Evolutionary conservation across 2,113 vertebrate genomes (phyloP).

Genomic region (Scomber scombrus): DNA sequence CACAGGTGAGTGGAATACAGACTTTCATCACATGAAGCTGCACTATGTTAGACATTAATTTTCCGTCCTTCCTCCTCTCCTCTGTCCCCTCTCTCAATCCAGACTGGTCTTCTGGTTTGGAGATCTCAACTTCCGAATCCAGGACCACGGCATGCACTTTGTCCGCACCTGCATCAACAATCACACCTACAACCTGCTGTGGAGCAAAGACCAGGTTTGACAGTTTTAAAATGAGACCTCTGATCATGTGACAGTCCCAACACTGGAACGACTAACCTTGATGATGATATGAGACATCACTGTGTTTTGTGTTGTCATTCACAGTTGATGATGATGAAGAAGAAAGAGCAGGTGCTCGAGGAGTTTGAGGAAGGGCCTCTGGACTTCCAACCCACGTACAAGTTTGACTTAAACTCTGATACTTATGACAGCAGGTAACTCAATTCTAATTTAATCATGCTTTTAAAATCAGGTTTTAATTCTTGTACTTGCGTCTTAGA

Average conservation of each 20-base stretch:
- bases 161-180: conserved; percentile 89
- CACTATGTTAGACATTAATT: too few relatives aligned
- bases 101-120: conserved; percentile 96
- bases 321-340: conserved; percentile 93
- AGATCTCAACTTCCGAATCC: conserved; percentile 96
- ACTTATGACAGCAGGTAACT: conserved; percentile 91
- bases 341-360: conserved; percentile 86
- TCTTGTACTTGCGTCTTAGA: not conserved
- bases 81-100: conserved; percentile 30
- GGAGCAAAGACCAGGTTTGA: conserved; percentile 96
- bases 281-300: not conserved
- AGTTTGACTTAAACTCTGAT: conserved; percentile 92
- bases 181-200: conserved; percentile 87
- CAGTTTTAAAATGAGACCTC: not conserved
- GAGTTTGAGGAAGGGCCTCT: conserved; percentile 94
- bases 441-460: not conserved
- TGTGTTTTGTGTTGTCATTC: conserved; percentile 8
- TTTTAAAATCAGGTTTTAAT: not conserved
- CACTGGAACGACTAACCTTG: not conserved
- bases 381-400: conserved; percentile 94
- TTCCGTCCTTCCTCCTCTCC: not conserved
- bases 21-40: not conserved
- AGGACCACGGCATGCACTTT: conserved; percentile 93
- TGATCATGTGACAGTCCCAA: not conserved
- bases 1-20: conserved; percentile 88